Evolutionary conservation across 2,888 invertebrate genomes (phyloP), one percentile per base, ranked within the genome.

Genomic region (Pollenia amentaria): DNA sequence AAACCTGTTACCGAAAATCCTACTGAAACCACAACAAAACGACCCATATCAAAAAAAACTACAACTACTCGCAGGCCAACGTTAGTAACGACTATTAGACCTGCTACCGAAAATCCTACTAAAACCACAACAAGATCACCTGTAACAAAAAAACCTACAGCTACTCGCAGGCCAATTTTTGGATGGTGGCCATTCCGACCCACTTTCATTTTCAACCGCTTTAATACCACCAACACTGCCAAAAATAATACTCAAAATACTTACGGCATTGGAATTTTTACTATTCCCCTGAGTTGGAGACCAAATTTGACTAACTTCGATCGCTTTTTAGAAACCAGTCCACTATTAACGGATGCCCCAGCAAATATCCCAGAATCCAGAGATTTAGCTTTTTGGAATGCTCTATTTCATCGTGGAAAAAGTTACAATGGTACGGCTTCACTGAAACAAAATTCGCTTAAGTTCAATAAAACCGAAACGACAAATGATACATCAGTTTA

Each of bases 231-330:
- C 7, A 29, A 6, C 29, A 3, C 14, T 6, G 11, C 3, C 0
- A 51, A 40, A 3, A 81, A 84, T 62, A 72, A 67, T 18, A 73
- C 77, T 0, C 75, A 79, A 64, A 64, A 11, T 44, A 64, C 67
- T 44, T 73, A 64, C n/a, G 81, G 80, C 46, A 29, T 84, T 9
- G 80, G 87, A 3, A 16, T 84, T 11, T 73, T 87, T 1, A 44
- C 84, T 3, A n/a, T 87, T 11, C 87, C 87, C 2, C 46, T 55
- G 40, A 69, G 10, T 12, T 77, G 72, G 80, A 77, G 73, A 42
- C 80, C 62, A 11, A 80, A 55, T 40, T 67, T 76, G 3, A 65
- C 46, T n/a, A 73, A 21, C 46, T 57, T 67, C 1, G 60, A 48
- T 69, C 64, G 69, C 7, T 8, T 80, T 21, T 48, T 57, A 11